phyloP scores from a whole-genome alignment of 2,888 invertebrate genomes.

The Catotricha subobsoleta region DNA sequence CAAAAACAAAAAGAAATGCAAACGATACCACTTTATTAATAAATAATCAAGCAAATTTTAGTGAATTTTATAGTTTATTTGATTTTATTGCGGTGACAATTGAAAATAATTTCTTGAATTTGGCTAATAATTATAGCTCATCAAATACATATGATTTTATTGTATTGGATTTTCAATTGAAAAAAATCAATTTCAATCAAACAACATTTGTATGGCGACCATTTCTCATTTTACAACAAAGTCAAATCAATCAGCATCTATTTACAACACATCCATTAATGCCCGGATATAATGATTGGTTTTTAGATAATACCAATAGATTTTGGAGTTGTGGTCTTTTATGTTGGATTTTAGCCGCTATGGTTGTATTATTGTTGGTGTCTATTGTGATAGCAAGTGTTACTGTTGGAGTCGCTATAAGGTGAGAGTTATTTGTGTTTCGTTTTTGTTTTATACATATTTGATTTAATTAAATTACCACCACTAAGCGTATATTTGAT shows the following conservation, averaged over 20 bases:
- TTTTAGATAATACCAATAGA: slow-evolving; percentile 3
- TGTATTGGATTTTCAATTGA: slow-evolving; percentile 21
- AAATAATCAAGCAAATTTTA: slow-evolving; percentile 3
- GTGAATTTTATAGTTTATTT: slow-evolving; percentile 26
- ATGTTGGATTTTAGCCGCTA: slow-evolving; percentile 21
- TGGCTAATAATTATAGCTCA: neutral
- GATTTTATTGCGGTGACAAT: slow-evolving; percentile 19
- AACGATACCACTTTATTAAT: too few relatives aligned
- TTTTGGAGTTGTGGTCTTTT: slow-evolving; percentile 24
- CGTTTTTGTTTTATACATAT: neutral
- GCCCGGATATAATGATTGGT: slow-evolving; percentile 28
- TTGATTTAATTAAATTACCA: neutral
- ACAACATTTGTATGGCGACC: slow-evolving; percentile 24
- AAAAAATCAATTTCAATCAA: slow-evolving; percentile 3
- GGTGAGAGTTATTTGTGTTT: slow-evolving; percentile 18
- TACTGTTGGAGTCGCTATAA: slow-evolving; percentile 24
- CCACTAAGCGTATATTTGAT: too few relatives aligned
- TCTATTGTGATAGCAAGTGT: slow-evolving; percentile 24
- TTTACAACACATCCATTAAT: slow-evolving; percentile 27
- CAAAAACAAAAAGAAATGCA: neutral
- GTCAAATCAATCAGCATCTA: slow-evolving; percentile 17
- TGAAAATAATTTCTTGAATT: neutral
- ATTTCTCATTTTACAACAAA: slow-evolving; percentile 26
- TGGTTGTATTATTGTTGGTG: slow-evolving; percentile 21
- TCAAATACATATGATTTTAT: slow-evolving; percentile 25